Evolutionary conservation across 1,140 invertebrate genomes (phyloP), one percentile per base, ranked within the genome.

Genomic region (Heliconius hewitsoni): DNA sequence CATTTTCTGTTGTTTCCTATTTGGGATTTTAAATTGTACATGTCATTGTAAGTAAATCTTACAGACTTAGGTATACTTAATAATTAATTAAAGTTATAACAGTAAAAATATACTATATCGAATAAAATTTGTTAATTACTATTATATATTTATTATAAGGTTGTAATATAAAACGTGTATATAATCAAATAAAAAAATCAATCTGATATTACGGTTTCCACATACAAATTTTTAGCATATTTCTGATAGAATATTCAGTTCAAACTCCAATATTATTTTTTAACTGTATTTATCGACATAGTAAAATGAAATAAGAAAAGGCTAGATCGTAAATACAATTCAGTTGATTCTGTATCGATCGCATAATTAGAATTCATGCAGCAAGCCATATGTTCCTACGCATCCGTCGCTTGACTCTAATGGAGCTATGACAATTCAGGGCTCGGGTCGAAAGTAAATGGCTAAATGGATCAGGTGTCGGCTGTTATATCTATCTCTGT

Each of bases 401-500:
- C 50, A 60, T 57, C 16, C 73, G 73, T 46, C 76, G 76, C 71
- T 78, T 81, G 80, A 81, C 80, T 81, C 73, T 78, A 81, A 81
- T 74, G 57, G 72, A 73, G 72, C 71, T 73, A 78, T 71, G 71
- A 71, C 71, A 71, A 71, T 71, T 55, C 57, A 75, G 66, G 42
- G 55, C 57, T 50, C 73, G 39, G 71, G 23, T 30, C 60, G 16
- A 34, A 39, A 81, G 71, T 71, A 72, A 81, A 81, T 74, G 72
- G 30, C 76, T 81, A 42, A 81, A 81, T 77, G 74, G 70, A 76
- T 76, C 74, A 55, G 30, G 34, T 72, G 78, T 76, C 74, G 66
- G 60, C 46, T 72, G 27, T 42, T 76, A 73, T 76, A 72, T 80
- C 72, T 50, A 52, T 76, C 52, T 30, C 1, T 55, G n/a, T 39